A percentile compares a stretch with the other conserved stretches of the same genome.
phyloP scores from a whole-genome alignment of 2,797 vertebrate genomes.

The Gephyroberyx darwinii region DNA sequence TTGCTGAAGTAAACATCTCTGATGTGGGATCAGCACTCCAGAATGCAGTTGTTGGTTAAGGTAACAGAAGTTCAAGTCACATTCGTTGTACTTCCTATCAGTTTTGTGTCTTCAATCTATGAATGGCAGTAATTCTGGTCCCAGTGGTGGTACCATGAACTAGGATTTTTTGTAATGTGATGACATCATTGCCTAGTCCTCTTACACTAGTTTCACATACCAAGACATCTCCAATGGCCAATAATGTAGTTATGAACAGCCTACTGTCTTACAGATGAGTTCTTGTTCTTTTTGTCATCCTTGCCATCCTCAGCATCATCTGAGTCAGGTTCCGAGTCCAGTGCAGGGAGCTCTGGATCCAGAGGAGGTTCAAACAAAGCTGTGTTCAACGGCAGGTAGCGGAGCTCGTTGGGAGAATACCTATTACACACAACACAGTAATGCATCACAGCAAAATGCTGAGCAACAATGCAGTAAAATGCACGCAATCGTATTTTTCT shows the following conservation, averaged over 20 bases:
- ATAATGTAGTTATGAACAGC: background rate
- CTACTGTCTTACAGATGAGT: constrained; percentile 88
- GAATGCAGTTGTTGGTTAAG: background rate
- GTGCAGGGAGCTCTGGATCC: constrained; percentile 93
- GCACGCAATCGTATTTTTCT: background rate
- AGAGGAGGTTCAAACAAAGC: constrained; percentile 96
- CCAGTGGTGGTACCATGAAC: too few species aligned
- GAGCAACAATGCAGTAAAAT: background rate
- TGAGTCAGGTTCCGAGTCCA: constrained; percentile 96
- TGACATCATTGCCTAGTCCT: too few species aligned
- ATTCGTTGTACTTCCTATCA: too few species aligned
- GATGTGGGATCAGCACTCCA: too few species aligned
- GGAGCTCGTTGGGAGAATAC: constrained; percentile 96
- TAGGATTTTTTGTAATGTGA: too few species aligned
- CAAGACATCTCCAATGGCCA: too few species aligned
- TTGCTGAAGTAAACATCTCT: background rate
- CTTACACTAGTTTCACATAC: background rate
- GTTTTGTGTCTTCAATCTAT: too few species aligned
- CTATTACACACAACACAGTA: constrained; percentile 68
- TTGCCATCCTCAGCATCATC: constrained; percentile 91
- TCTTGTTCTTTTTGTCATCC: constrained; percentile 90
- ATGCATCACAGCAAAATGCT: background rate
- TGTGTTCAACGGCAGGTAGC: constrained; percentile 95
- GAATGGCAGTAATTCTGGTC: too few species aligned
- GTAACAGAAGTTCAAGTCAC: background rate